Conservation (phyloP, 2,797 vertebrate species). For the Sphaeramia orbicularis region DNA sequence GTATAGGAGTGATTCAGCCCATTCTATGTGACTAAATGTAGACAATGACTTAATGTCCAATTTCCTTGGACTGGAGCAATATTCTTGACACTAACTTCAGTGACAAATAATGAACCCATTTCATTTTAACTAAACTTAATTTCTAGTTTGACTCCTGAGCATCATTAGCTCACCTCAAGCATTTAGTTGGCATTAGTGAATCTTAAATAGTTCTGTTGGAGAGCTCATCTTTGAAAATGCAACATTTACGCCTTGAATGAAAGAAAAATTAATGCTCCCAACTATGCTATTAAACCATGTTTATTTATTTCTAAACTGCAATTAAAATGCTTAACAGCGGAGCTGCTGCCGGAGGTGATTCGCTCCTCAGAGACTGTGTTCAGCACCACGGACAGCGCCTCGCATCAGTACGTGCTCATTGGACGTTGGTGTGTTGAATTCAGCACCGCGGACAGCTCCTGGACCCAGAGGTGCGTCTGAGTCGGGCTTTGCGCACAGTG, state of each 20-base stretch:
- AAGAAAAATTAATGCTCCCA: neutral
- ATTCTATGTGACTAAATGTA: neutral
- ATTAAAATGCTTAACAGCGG: slow-evolving; percentile 1
- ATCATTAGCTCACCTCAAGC: neutral
- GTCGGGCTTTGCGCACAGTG: neutral
- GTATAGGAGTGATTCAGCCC: neutral
- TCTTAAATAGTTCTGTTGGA: neutral
- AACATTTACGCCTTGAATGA: neutral
- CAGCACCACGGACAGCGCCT: slow-evolving; percentile 63
- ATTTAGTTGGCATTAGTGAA: neutral
- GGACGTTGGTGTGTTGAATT: neutral
- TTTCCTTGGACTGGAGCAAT: neutral
- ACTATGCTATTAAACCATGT: slow-evolving; percentile 8
- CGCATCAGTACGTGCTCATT: neutral
- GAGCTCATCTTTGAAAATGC: neutral
- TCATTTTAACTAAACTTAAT: neutral
- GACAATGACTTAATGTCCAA: slow-evolving; percentile 11
- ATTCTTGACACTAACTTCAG: neutral
- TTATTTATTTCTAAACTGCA: neutral
- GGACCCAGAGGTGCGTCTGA: too few species aligned
- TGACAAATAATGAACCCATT: slow-evolving; percentile 9
- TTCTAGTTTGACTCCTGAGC: slow-evolving; percentile 1
- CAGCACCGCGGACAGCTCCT: slow-evolving; percentile 18
- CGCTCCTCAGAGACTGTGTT: neutral
- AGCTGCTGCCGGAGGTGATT: neutral